Evolutionary conservation across 2,888 invertebrate genomes (phyloP).

Genomic region (Pyrrhia umbra): DNA sequence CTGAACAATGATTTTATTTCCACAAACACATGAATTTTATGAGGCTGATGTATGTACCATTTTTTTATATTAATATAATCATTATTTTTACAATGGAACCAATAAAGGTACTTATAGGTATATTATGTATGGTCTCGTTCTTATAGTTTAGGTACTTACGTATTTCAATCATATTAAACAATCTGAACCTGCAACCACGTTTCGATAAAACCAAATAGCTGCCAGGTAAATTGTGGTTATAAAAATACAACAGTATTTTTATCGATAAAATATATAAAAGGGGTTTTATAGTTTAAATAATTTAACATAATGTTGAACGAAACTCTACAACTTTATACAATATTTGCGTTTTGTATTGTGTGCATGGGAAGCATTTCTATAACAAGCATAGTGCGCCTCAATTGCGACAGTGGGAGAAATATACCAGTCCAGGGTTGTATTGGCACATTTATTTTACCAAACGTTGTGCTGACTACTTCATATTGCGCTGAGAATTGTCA

Average conservation of each 20-base stretch:
- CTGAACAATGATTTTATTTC: no score
- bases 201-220: slow-evolving; percentile 10
- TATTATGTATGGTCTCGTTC: no score
- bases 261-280: slow-evolving; percentile 13
- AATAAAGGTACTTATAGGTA: no score
- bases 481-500: slow-evolving; percentile 74
- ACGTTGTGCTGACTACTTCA: slow-evolving; percentile 72
- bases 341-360: slow-evolving; percentile 35
- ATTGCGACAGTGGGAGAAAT: slow-evolving; percentile 62
- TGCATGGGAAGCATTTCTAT: slow-evolving; percentile 54
- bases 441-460: slow-evolving; percentile 71
- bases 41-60: no score
- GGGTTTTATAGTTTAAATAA: slow-evolving; percentile 31
- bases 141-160: no score
- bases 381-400: slow-evolving; percentile 66
- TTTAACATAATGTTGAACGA: slow-evolving; percentile 36
- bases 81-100: no score
- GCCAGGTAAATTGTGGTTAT: slow-evolving; percentile 5
- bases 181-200: not conserved
- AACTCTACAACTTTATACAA: slow-evolving; percentile 25
- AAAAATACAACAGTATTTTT: slow-evolving; percentile 28
- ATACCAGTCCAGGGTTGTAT: slow-evolving; percentile 67
- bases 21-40: no score
- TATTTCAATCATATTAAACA: not conserved
- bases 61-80: no score